Evolutionary conservation across 2,888 invertebrate genomes (phyloP).

Genomic region (Strigamia crassipes): DNA sequence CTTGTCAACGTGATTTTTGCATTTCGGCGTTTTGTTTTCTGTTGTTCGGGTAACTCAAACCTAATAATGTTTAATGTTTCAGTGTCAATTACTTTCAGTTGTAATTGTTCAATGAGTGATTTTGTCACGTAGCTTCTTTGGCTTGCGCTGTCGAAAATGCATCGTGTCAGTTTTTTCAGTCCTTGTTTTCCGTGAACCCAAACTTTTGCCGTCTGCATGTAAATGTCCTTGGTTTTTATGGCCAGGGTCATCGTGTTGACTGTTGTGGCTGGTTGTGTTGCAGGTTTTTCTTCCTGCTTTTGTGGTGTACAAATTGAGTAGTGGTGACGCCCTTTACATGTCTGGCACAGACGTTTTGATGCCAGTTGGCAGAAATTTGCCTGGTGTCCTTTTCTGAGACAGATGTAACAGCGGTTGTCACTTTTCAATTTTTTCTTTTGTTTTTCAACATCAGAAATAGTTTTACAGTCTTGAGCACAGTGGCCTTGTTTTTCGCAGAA

Average conservation of each 20-base stretch:
- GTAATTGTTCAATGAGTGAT: neutral
- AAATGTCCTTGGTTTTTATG: neutral
- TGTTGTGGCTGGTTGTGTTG: too few relatives aligned
- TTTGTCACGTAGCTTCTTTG: neutral
- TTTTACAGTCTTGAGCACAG: slow-evolving; percentile 1
- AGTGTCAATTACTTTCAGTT: neutral
- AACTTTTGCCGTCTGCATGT: neutral
- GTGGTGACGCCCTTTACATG: neutral
- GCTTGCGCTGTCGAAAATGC: neutral
- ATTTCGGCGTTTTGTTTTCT: neutral
- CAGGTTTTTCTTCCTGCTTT: too few relatives aligned
- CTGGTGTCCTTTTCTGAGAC: neutral
- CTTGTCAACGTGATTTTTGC: neutral
- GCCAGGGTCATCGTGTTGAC: neutral
- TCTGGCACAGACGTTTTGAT: neutral
- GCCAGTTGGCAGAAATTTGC: neutral
- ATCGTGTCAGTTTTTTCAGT: neutral
- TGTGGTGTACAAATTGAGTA: neutral
- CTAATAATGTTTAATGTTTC: neutral
- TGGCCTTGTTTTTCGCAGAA: neutral
- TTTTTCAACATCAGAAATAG: neutral
- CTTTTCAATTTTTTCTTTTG: neutral
- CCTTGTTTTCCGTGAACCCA: neutral
- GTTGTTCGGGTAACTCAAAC: neutral
- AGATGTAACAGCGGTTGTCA: neutral